These are phyloP conservation scores for Pilophorus perplexus DNA, from an alignment of 2,888 invertebrate genomes.

Conservation along the genomic window DNA sequence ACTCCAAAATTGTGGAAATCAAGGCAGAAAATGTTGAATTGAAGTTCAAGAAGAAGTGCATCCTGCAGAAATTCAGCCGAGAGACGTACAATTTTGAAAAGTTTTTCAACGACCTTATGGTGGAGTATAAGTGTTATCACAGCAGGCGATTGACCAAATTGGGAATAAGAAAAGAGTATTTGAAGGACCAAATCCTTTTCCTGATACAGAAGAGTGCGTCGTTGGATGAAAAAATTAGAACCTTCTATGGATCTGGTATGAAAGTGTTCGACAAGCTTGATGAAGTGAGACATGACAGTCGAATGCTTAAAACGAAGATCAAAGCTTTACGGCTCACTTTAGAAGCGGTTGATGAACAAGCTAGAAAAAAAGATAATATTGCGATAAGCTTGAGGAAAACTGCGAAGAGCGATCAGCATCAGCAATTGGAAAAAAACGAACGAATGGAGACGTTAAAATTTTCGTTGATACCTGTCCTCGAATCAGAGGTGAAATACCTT, in stretches of 20 bases:
- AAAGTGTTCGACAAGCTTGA: slow-evolving; percentile 23
- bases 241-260: slow-evolving; percentile 17
- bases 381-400: slow-evolving; percentile 8
- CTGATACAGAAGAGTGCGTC: slow-evolving; percentile 13
- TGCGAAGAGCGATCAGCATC: slow-evolving; percentile 15
- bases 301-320: slow-evolving; percentile 27
- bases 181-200: slow-evolving; percentile 31
- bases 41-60: slow-evolving; percentile 11
- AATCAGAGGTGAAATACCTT: slow-evolving; percentile 6
- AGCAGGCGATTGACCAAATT: slow-evolving; percentile 19
- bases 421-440: slow-evolving; percentile 29
- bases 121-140: slow-evolving; percentile 16
- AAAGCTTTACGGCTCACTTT: slow-evolving; percentile 25
- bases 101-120: slow-evolving; percentile 31
- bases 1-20: slow-evolving; percentile 23
- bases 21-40: slow-evolving; percentile 21
- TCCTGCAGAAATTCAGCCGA: slow-evolving; percentile 23
- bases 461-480: slow-evolving; percentile 1
- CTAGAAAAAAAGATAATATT: slow-evolving; percentile 30
- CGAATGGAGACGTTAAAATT: slow-evolving; percentile 25
- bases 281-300: slow-evolving; percentile 23
- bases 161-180: slow-evolving; percentile 23
- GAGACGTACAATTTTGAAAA: slow-evolving; percentile 26
- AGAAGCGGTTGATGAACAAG: slow-evolving; percentile 23
- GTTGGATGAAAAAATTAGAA: slow-evolving; percentile 20